These are phyloP conservation scores for Ypsolopha scabrella DNA, from an alignment of 2,888 invertebrate species.

Conservation along the genomic window DNA sequence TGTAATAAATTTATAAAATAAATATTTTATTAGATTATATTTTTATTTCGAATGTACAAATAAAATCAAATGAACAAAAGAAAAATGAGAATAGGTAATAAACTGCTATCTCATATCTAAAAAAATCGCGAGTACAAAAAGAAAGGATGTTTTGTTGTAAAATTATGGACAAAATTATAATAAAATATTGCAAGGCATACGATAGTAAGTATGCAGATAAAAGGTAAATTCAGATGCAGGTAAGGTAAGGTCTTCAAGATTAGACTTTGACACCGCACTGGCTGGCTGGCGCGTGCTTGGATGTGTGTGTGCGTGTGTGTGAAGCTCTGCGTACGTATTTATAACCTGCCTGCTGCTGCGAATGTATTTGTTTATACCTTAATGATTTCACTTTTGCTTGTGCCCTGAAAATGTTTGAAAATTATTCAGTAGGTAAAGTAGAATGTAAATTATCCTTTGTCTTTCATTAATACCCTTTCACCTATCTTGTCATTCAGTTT, in stretches of 20 bases:
- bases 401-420: not conserved
- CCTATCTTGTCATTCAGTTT: not conserved
- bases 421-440: not conserved
- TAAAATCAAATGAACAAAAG: not conserved
- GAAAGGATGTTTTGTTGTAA: not conserved
- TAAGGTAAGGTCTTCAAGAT: constrained; percentile 31
- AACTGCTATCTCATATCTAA: too few relatives aligned
- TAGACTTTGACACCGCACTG: constrained; percentile 59
- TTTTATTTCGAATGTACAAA: too few relatives aligned
- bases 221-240: constrained; percentile 24
- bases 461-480: not conserved
- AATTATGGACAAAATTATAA: not conserved
- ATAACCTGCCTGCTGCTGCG: constrained; percentile 23
- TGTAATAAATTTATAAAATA: not conserved
- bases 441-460: not conserved
- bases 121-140: too few relatives aligned
- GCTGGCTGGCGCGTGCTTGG: constrained; percentile 7
- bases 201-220: constrained; percentile 10
- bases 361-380: constrained; percentile 19
- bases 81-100: not conserved
- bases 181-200: constrained; percentile 1
- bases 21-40: not conserved
- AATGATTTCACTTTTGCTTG: constrained; percentile 21
- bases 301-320: constrained; percentile 32
- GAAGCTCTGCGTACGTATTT: constrained; percentile 28